Percentiles rank a stretch among this genome's conserved stretches.
Conservation (phyloP, 2,797 vertebrate genomes). For the Crypturellus tataupa region DNA sequence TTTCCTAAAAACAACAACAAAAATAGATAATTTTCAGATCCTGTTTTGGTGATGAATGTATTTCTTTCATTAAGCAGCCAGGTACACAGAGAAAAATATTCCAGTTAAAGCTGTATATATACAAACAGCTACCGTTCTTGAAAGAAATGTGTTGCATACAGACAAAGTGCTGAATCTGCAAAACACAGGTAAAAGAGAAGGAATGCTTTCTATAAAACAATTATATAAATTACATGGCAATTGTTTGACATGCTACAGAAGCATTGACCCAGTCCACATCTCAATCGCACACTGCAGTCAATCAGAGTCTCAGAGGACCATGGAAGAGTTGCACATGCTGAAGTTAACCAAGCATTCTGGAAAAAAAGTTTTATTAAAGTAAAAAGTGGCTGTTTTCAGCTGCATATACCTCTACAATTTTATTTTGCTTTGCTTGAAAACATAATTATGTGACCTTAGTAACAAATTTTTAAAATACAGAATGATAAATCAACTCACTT, state of each 20-base stretch:
- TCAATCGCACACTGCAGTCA: constrained; percentile 43
- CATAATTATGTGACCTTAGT: background rate
- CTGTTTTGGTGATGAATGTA: background rate
- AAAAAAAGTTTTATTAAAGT: constrained; percentile 40
- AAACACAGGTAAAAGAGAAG: background rate
- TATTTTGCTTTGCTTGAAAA: constrained; percentile 7
- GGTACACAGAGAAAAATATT: background rate
- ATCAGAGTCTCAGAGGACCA: constrained; percentile 16
- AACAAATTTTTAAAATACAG: background rate
- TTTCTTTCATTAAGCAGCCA: background rate
- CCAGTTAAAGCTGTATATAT: background rate
- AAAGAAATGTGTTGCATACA: background rate
- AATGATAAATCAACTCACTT: background rate
- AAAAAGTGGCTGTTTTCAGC: background rate
- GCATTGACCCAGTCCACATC: constrained; percentile 36
- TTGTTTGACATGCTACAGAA: constrained; percentile 5
- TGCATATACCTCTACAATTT: background rate
- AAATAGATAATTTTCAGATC: background rate
- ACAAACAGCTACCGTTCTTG: background rate
- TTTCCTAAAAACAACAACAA: background rate
- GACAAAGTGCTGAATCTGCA: constrained; percentile 34
- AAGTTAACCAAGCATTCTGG: constrained; percentile 43
- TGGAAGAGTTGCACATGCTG: constrained; percentile 52
- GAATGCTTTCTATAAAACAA: constrained; percentile 24
- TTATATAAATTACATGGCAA: background rate